These are phyloP conservation scores for Caenorhabditis tropicalis DNA, from an alignment of 1,140 invertebrate species.

Conservation along the genomic window DNA sequence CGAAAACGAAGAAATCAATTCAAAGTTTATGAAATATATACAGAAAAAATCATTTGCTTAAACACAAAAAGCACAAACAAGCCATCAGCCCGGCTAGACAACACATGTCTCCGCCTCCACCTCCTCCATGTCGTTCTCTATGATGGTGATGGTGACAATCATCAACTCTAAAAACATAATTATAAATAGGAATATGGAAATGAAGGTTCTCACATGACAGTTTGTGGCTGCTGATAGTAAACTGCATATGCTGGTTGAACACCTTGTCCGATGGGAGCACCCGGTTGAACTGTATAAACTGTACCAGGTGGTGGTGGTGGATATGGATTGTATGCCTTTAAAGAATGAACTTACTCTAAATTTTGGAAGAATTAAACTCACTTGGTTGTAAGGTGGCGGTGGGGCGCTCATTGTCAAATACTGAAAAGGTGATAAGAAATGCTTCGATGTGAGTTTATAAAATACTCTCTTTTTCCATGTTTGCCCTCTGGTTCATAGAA, in stretches of 20 bases:
- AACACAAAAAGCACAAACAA: constrained; percentile 5
- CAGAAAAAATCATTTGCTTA: neutral
- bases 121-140: neutral
- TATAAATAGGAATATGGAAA: neutral
- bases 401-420: constrained; percentile 9
- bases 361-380: neutral
- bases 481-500: neutral
- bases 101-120: constrained; percentile 13
- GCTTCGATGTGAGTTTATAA: constrained; percentile 25
- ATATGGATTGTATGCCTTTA: constrained; percentile 14
- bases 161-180: neutral
- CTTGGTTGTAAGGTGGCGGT: constrained; percentile 27
- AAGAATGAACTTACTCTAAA: neutral
- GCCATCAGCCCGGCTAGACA: constrained; percentile 15
- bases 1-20: neutral
- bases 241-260: constrained; percentile 36
- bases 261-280: constrained; percentile 19
- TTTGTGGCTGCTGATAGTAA: constrained; percentile 18
- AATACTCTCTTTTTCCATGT: constrained; percentile 1
- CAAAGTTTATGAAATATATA: neutral
- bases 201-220: neutral
- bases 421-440: constrained; percentile 25
- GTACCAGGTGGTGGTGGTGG: neutral
- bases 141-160: constrained; percentile 25
- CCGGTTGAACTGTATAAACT: constrained; percentile 11